Base-by-base conservation (phyloP, 2,888 invertebrate species). In the Lepidonotus clava region DNA sequence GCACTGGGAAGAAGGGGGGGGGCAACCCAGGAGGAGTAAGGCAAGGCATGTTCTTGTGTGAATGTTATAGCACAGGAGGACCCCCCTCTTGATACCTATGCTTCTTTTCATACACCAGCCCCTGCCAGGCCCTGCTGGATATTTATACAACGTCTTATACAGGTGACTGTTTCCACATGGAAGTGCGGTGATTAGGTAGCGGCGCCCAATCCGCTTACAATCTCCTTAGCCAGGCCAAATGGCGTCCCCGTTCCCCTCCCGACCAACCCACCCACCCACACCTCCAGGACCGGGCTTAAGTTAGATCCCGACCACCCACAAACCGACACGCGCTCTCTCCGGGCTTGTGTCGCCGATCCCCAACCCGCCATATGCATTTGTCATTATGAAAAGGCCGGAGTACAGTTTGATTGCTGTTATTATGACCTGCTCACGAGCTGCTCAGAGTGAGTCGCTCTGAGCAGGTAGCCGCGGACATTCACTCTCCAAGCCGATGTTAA, bases 171-270 rank as follows among this genome's bases (percentile, higher is more conserved):
- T 1, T 67, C 36, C 71, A 38, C 71, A 14, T 34, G 71, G 36
- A 71, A 38, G 36, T 32, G 71, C 38, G 18, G 71, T 71, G 71
- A 71, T 71, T 71, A 71, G 71, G 71, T 71, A 18, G 38, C n/a
- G n/a, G 14, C 14, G 14, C 34, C 5, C 71, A 71, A 71, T 71
- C 71, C 36, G 11, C 71, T 71, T 71, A 71, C 4, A 0, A 8
- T 4, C 28, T 2, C 11, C 61, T 8, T 24, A 32, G 21, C 28
- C 61, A 24, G 24, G 61, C 24, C 61, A 24, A 56, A 61, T 24
- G 28, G 28, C 46, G 28, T 11, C 61, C 61, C n/a, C n/a, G n/a
- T n/a, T n/a, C n/a, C n/a, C n/a, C n/a, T 61, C 61, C 61, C 28
- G 2, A 61, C 28, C 28, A 28, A 24, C 28, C 61, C 5, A 1